Base-by-base conservation (phyloP, 1,140 invertebrate species). In the Meteorus sp. region DNA sequence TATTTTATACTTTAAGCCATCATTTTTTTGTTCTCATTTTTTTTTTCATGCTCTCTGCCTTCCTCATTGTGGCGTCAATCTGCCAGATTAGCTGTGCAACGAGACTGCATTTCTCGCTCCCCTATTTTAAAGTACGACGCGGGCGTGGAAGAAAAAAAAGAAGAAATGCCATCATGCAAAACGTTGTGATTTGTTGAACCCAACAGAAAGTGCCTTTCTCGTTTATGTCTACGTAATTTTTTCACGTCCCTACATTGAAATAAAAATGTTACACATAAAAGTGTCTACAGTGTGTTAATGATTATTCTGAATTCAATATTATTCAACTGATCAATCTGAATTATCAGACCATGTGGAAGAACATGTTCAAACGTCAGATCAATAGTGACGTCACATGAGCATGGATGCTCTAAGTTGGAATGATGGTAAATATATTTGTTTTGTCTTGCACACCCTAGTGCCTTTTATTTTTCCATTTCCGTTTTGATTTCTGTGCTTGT, bases 301-400 rank as follows among this genome's bases (percentile, higher is more conserved):
- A n/a, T n/a, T n/a, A n/a, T n/a, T n/a, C n/a, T n/a, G n/a, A n/a
- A n/a, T n/a, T n/a, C n/a, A n/a, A n/a, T n/a, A n/a, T n/a, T n/a
- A n/a, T n/a, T n/a, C n/a, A n/a, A n/a, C n/a, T n/a, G n/a, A n/a
- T n/a, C n/a, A n/a, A n/a, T n/a, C n/a, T n/a, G n/a, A n/a, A n/a
- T n/a, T n/a, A n/a, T n/a, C n/a, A n/a, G n/a, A n/a, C n/a, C n/a
- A n/a, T n/a, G n/a, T n/a, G n/a, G n/a, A n/a, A 23, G 43, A 45
- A 66, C 61, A 60, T 60, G 54, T 55, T 68, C 70, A 67, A 72
- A 73, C 71, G 70, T 69, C 67, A 61, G 67, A 67, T 64, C 61
- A 56, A 54, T 73, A n/a, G n/a, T n/a, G 67, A 71, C 70, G 69
- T 73, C 67, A 72, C 56, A 35, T 52, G 55, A 68, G 65, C 67